Base-by-base conservation (phyloP, 2,113 vertebrate species). In the Plotosus lineatus region DNA sequence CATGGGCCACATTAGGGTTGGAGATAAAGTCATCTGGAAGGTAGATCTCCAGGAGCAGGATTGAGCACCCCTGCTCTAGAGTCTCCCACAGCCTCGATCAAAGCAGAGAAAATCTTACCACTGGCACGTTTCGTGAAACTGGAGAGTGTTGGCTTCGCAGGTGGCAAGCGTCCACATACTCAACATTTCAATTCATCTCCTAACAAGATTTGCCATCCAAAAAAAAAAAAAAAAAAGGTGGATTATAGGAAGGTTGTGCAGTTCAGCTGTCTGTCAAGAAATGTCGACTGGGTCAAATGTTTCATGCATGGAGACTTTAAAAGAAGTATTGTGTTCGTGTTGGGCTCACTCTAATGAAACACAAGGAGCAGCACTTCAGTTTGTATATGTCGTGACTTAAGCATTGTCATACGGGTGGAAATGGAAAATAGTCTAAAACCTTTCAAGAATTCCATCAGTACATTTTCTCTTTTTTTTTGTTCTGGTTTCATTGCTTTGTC, bases 71-170 rank as follows among this genome's bases (percentile, higher is more conserved):
- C n/a, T n/a, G n/a, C n/a, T 69, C 38, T 44, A 28, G 71, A 53
- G 66, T 50, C 11, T 44, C 14, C 12, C 23, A 56, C 38, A 85
- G 85, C 75, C 90, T 83, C 85, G 84, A 44, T 84, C 86, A 55
- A 65, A 50, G 75, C 56, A 69, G 46, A n/a, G 80, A 36, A 73
- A 40, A 71, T 77, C 61, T 77, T 19, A 65, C 21, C 36, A 36
- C 48, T 68, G 69, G 56, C 82, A 86, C 83, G 68, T 78, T 86
- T 85, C 66, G 81, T 85, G 89, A 85, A 92, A 91, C 79, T 46
- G 53, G 88, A 92, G 88, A 83, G 85, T 75, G 87, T 82, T 74
- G 86, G 84, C 75, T 88, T 91, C 78, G 85, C 85, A 82, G 75
- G 69, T 84, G 81, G 38, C 75, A 51, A 81, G 74, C 12, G 38